Base-by-base conservation (phyloP, 2,113 vertebrate species). In the Murina feae region DNA sequence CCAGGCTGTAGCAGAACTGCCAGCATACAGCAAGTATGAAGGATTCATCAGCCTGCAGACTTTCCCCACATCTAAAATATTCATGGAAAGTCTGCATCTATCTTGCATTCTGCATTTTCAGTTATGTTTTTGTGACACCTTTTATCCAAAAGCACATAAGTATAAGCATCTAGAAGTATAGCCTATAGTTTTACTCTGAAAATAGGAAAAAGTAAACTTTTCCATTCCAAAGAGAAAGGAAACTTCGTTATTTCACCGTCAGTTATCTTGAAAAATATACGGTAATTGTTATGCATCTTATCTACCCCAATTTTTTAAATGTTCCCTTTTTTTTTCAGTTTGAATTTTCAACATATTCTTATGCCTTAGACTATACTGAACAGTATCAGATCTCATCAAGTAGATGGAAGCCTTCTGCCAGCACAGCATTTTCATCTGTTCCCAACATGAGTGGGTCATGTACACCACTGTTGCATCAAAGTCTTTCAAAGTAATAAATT, bases 401-500 rank as follows among this genome's bases (percentile, higher is more conserved):
- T 44, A 55, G 69, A 96, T 80, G 95, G 83, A 90, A 92, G 69
- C 23, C 75, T 95, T 92, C 87, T 55, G 86, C 96, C 89, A 96
- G 55, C 9, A 68, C 86, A 93, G 79, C 79, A 66, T 95, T 96
- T 95, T 91, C 79, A 75, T 91, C 82, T 55, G 75, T 90, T 95
- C 75, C 58, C 83, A 93, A 88, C 83, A 63, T 21, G 80, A 83
- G 51, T 10, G 86, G 91, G 80, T 91, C 89, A 92, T 71, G 89
- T 60, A 90, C 39, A 80, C 75, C 82, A 66, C 82, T n/a, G 37
- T 81, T 90, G 92, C 68, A 25, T 79, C 93, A 86, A 96, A 95
- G 89, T 86, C 89, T 96, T 89, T 80, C 91, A 83, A 83, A 80
- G 93, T 66, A 88, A 95, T 96, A 94, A 96, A 97, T 97, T 94